A percentile compares a stretch with the other conserved stretches of the same genome.
These are phyloP conservation scores for Epinephelus malabaricus DNA, from an alignment of 2,797 vertebrate species.

Conservation along the genomic window DNA sequence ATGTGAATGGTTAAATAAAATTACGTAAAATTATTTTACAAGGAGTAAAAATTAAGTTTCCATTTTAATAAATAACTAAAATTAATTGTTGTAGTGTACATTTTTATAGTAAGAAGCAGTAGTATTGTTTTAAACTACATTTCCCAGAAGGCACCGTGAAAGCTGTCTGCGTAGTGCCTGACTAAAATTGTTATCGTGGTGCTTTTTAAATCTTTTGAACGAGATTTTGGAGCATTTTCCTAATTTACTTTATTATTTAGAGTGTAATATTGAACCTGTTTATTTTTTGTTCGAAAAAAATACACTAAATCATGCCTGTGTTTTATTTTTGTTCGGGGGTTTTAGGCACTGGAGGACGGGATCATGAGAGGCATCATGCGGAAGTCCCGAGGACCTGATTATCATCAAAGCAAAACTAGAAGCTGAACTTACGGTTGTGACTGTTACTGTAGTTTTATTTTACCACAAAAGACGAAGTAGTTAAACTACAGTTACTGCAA, in stretches of 20 bases:
- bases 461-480: background rate
- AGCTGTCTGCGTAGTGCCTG: conserved; percentile 49
- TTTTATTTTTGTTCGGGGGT: background rate
- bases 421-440: background rate
- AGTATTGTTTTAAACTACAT: conserved; percentile 41
- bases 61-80: background rate
- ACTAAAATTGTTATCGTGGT: background rate
- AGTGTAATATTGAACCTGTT: rapidly evolving
- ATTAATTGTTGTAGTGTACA: background rate
- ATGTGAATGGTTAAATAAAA: background rate
- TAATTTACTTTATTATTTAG: rapidly evolving
- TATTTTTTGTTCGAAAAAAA: background rate
- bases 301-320: rapidly evolving
- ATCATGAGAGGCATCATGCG: conserved; percentile 74
- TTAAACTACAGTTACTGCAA: background rate
- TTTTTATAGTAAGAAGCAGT: background rate
- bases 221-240: rapidly evolving
- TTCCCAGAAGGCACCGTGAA: conserved; percentile 40
- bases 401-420: conserved; percentile 33
- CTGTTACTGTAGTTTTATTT: background rate
- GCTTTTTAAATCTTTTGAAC: background rate
- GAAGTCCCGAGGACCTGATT: conserved; percentile 74
- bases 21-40: background rate
- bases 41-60: background rate
- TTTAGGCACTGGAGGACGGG: background rate